These are phyloP conservation scores for Rhynchomys soricoides DNA, from an alignment of 2,113 vertebrate species.

Conservation along the genomic window DNA sequence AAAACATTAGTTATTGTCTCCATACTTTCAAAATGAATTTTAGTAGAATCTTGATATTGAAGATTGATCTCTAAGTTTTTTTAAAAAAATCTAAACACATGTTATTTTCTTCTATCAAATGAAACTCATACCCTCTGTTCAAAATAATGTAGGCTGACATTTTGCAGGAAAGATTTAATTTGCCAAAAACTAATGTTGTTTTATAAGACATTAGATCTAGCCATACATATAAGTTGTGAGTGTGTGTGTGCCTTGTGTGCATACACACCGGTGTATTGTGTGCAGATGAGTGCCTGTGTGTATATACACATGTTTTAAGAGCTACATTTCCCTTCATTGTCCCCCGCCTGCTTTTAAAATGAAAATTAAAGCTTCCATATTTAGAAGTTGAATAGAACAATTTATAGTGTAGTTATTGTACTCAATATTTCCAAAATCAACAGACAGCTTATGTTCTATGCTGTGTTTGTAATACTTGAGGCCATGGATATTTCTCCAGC, in stretches of 20 bases:
- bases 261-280: neutral
- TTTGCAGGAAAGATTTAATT: neutral
- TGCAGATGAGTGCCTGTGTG: neutral
- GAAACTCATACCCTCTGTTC: neutral
- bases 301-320: neutral
- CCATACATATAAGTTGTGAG: neutral
- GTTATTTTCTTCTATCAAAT: neutral
- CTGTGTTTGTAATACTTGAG: neutral
- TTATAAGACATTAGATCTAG: neutral
- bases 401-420: neutral
- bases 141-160: neutral
- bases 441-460: neutral
- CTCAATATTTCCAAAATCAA: neutral
- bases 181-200: neutral
- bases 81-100: neutral
- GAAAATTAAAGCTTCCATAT: neutral
- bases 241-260: neutral
- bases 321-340: neutral
- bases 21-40: neutral
- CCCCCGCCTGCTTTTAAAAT: neutral
- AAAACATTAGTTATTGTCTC: neutral
- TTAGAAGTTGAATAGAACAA: slow-evolving; percentile 7
- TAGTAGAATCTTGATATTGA: slow-evolving; percentile 4
- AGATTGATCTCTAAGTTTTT: neutral
- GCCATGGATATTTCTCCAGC: neutral